Evolutionary conservation across 2,797 vertebrate species (phyloP), one percentile per base, ranked within the genome.

Genomic region (Rhodeus uyekii): DNA sequence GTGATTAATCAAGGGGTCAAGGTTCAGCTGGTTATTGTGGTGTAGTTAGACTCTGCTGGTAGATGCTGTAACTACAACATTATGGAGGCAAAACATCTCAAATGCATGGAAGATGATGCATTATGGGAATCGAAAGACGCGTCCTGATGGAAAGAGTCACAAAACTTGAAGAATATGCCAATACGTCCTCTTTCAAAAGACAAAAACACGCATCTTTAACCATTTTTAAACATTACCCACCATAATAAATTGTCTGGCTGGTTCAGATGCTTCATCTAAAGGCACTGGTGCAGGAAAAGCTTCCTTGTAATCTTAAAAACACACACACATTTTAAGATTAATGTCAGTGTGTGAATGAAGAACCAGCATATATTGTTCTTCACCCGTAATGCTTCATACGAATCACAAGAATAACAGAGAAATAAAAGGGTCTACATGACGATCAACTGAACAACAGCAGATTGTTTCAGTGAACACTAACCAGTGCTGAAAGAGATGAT

Each of bases 401-500:
- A 32, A 61, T 71, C 2, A 32, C 8, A 16, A 39, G 22, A 81
- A 10, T 63, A 38, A 60, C 2, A 61, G 9, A 29, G 32, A 73
- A 46, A 22, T 22, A 1, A 50, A 22, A 44, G n/a, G 7, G 24
- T 58, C 13, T 42, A 73, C 2, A 36, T 18, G n/a, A 24, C 9
- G 6, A 18, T 63, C 8, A 68, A 44, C 22, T 42, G 19, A 68
- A 22, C 7, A 36, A 39, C 64, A 34, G n/a, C 22, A 55, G 1
- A 24, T 0, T 7, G 53, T 42, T 55, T 53, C 14, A 29, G 24
- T 44, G 34, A 69, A 12, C 55, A 83, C 90, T 92, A 78, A 95
- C 95, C 93, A 88, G 95, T 94, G 75, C 95, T 95, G 81, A 98
- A 96, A 60, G 89, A 90, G 74, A 96, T 12, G 3, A 97, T 34